Percentiles rank a stretch among this genome's conserved stretches.
Conservation (phyloP, 2,113 vertebrate species). For the Balaeniceps rex region DNA sequence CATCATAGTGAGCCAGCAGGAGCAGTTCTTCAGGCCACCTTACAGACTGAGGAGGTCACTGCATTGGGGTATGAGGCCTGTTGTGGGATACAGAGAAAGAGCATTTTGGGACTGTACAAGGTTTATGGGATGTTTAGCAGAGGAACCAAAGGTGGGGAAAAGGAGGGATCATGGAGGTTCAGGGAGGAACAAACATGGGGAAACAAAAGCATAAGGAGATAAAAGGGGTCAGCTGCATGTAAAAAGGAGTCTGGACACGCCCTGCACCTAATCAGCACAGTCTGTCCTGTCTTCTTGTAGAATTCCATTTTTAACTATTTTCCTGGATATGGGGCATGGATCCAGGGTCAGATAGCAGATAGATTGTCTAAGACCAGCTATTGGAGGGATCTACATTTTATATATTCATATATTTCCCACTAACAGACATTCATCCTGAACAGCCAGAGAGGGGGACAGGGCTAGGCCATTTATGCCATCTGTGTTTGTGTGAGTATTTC, state of each 20-base stretch:
- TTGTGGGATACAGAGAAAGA: not conserved
- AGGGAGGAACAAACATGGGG: not conserved
- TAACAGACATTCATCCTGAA: not conserved
- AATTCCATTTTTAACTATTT: not conserved
- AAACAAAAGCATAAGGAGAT: not conserved
- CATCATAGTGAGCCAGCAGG: not conserved
- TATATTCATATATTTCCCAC: not conserved
- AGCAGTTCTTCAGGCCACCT: not conserved
- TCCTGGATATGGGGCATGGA: not conserved
- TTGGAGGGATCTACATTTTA: not conserved
- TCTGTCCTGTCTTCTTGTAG: not conserved
- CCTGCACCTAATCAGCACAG: not conserved
- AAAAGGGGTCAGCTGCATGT: not conserved
- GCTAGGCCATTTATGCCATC: not conserved
- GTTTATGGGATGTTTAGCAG: not conserved
- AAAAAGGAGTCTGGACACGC: not conserved
- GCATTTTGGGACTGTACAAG: not conserved
- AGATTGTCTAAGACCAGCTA: not conserved
- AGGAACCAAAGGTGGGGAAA: not conserved
- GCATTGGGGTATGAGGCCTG: too few relatives aligned
- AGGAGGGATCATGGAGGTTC: not conserved
- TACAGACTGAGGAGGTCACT: not conserved
- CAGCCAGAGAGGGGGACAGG: not conserved
- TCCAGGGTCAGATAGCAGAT: not conserved
- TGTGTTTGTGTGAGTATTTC: not conserved